Percentiles rank a stretch among this genome's conserved stretches.
These are phyloP conservation scores for Phytoseiulus persimilis DNA, from an alignment of 2,888 invertebrate species.

Conservation along the genomic window DNA sequence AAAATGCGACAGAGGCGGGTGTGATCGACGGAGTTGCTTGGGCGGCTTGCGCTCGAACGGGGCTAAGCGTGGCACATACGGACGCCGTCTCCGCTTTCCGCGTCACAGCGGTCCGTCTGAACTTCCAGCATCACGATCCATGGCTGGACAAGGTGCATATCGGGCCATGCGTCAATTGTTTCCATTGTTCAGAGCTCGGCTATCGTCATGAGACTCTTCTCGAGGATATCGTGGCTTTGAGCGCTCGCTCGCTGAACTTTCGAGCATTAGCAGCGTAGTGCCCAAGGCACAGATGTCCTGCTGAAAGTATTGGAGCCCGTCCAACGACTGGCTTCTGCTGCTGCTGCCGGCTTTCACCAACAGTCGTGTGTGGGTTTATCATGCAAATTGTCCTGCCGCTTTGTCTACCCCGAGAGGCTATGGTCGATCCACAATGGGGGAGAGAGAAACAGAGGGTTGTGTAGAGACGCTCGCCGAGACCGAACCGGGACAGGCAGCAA, in stretches of 20 bases:
- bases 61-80: neutral
- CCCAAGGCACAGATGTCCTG: neutral
- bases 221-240: neutral
- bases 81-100: neutral
- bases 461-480: neutral
- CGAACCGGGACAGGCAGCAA: neutral
- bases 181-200: neutral
- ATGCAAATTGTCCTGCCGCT: constrained; percentile 5
- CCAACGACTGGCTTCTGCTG: neutral
- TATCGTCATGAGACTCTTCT: neutral
- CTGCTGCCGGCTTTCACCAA: neutral
- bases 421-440: neutral
- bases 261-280: neutral
- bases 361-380: neutral
- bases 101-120: neutral
- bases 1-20: no score
- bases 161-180: neutral
- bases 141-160: neutral
- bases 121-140: neutral
- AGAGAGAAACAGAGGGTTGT: neutral
- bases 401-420: neutral
- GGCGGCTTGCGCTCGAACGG: no score
- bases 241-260: neutral
- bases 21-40: no score
- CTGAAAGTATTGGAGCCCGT: constrained; percentile 5